Conservation (phyloP, 64 coral and sea anemone species). For the Catalaphyllia jardinei region DNA sequence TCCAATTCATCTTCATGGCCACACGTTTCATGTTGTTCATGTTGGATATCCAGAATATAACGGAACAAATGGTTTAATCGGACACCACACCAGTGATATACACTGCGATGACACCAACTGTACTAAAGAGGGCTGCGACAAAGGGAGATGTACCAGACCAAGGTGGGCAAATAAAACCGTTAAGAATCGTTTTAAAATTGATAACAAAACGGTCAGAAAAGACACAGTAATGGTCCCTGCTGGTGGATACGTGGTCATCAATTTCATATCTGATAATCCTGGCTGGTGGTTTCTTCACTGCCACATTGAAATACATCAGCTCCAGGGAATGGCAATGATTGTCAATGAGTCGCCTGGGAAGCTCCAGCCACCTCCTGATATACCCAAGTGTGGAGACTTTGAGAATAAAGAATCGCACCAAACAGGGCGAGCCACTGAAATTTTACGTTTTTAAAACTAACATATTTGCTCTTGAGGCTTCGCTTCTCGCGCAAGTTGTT, state of each 20-base stretch:
- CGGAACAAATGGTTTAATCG: constrained; percentile 26
- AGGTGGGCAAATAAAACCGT: constrained; percentile 3
- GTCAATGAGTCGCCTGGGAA: background rate
- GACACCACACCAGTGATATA: constrained; percentile 43
- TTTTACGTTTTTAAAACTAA: too few relatives aligned
- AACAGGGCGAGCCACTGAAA: background rate
- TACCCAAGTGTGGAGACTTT: constrained; percentile 26
- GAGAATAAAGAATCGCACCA: background rate
- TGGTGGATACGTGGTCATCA: constrained; percentile 64
- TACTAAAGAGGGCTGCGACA: background rate
- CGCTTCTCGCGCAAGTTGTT: too few relatives aligned
- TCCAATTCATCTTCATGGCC: constrained; percentile 69
- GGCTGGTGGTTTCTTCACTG: constrained; percentile 82
- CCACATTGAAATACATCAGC: constrained; percentile 55
- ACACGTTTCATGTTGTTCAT: constrained; percentile 45
- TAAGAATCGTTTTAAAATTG: background rate
- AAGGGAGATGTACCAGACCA: constrained; percentile 16
- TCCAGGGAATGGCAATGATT: constrained; percentile 62
- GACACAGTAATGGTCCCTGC: constrained; percentile 67
- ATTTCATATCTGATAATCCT: constrained; percentile 60
- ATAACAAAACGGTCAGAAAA: constrained; percentile 27
- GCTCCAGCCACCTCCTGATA: background rate
- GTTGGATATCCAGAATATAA: constrained; percentile 59
- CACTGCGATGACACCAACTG: constrained; percentile 32
- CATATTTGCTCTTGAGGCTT: too few relatives aligned